phyloP scores from a whole-genome alignment of 2,797 vertebrate genomes.

The Chaunax sp. region DNA sequence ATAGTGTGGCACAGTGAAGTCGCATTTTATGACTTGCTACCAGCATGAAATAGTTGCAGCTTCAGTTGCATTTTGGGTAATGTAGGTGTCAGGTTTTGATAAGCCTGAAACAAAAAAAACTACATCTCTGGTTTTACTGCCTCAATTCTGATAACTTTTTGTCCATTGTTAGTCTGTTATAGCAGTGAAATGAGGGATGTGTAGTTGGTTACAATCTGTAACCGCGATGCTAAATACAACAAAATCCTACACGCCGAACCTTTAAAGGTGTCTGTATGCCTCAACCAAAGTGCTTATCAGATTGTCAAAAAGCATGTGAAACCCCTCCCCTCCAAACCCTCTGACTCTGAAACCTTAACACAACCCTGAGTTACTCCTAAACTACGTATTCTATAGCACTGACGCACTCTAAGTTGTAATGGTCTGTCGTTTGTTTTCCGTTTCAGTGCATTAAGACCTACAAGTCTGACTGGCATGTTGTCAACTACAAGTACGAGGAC shows the following conservation, averaged over 20 bases:
- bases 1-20: no score
- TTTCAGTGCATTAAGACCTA: slow-evolving; percentile 98
- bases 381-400: not conserved
- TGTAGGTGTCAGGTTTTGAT: not conserved
- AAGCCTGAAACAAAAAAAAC: not conserved
- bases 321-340: not conserved
- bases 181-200: no score
- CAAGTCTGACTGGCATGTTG: slow-evolving; percentile 96
- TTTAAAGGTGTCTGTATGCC: not conserved
- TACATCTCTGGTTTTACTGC: not conserved
- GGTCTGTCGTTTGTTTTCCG: slow-evolving; percentile 26
- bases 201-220: no score
- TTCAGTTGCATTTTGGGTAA: not conserved
- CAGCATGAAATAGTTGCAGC: not conserved
- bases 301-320: not conserved
- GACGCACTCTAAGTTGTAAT: not conserved
- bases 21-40: no score
- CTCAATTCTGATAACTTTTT: not conserved
- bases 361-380: not conserved
- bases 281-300: no score
- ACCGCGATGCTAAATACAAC: no score
- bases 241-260: not conserved
- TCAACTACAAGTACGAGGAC: slow-evolving; percentile 97
- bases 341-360: not conserved
- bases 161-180: not conserved